Conservation (phyloP, 2,113 vertebrate species). For the Limnothrissa miodon region DNA sequence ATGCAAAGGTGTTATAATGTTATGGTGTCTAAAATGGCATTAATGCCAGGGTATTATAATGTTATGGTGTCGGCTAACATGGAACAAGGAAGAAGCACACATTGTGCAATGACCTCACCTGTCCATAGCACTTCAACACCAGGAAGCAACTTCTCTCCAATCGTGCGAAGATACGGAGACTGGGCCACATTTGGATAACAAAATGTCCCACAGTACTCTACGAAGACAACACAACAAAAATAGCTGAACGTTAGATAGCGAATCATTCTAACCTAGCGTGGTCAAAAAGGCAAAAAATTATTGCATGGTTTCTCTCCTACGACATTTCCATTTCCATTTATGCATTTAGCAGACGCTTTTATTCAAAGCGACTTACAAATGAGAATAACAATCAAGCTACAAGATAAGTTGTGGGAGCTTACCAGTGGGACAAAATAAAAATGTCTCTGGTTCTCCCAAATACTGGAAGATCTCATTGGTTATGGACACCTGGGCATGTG, state of each 20-base stretch:
- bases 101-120: slow-evolving; percentile 64
- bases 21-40: too few species aligned
- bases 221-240: slow-evolving; percentile 26
- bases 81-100: background rate
- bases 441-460: slow-evolving; percentile 92
- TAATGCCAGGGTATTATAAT: too few species aligned
- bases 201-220: slow-evolving; percentile 98
- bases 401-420: slow-evolving; percentile 32
- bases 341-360: too few species aligned
- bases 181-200: slow-evolving; percentile 93
- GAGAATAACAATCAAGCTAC: too few species aligned
- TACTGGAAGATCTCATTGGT: slow-evolving; percentile 99
- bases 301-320: background rate
- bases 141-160: slow-evolving; percentile 93
- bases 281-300: background rate
- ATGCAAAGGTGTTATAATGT: background rate
- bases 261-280: background rate
- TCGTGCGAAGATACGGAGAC: slow-evolving; percentile 91
- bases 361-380: too few species aligned
- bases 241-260: background rate
- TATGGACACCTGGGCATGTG: slow-evolving; percentile 95
- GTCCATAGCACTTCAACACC: slow-evolving; percentile 95
- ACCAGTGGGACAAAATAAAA: slow-evolving; percentile 99
- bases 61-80: background rate
- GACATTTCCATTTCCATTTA: too few species aligned